Base-by-base conservation (phyloP, 2,113 vertebrate species). In the Argyrosomus japonicus region DNA sequence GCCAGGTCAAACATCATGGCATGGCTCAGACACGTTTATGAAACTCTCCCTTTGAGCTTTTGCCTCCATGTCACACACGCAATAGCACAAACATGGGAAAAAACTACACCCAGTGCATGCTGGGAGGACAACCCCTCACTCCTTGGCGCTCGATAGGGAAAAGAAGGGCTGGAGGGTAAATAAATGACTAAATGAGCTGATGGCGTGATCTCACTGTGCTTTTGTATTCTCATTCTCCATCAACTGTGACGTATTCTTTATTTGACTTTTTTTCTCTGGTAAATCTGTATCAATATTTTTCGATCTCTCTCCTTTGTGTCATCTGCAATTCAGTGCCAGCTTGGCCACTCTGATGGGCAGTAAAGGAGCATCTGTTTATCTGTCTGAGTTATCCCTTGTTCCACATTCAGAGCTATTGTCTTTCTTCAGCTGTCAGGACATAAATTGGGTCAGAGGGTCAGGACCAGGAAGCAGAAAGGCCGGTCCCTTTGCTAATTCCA, bases 391-490 rank as follows among this genome's bases (percentile, higher is more conserved):
- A 6, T 79, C 67, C 47, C 77, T 67, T 29, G 53, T 69, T 76
- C 54, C 36, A 51, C 17, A 61, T 76, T 79, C 62, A 65, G 48
- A 84, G 81, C 25, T 13, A 45, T 72, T 32, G 5, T 29, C 12
- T 78, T 48, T 74, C 56, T 47, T 53, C 65, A 57, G 68, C 61
- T 87, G 73, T 78, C 58, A 76, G 84, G 63, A 68, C 64, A 86
- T 70, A 45, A 79, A 83, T 2, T 53, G 84, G 82, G 79, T 89
- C 61, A 81, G 4, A 29, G 56, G 83, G 85, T 89, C 79, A 81
- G 54, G 63, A 57, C 23, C 57, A 54, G 13, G 14, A 54, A 45
- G 10, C 73, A 65, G 27, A 73, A 9, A 27, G 74, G 62, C 4
- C 25, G 63, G 68, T 77, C 62, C 57, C 72, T 57, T 17, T 27